Conservation (phyloP, 2,888 invertebrate genomes). For the Urechis unicinctus region DNA sequence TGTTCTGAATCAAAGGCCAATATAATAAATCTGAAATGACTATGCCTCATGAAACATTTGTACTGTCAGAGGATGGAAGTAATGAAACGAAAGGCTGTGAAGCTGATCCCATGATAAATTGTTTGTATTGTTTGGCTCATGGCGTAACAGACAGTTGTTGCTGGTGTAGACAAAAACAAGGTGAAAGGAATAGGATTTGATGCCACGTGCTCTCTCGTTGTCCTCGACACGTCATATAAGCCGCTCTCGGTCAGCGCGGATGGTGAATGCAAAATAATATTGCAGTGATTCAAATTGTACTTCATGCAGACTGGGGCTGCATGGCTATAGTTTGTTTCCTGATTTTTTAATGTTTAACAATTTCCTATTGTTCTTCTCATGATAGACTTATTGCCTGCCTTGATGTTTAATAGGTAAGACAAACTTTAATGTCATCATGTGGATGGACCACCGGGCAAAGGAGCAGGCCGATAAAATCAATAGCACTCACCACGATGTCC, state of each 20-base stretch:
- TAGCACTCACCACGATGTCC: slow-evolving; percentile 64
- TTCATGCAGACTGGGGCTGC: neutral
- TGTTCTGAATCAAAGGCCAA: too few species aligned
- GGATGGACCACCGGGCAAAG: slow-evolving; percentile 53
- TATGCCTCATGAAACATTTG: too few species aligned
- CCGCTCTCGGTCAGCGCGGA: slow-evolving; percentile 37
- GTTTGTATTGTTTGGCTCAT: slow-evolving; percentile 5
- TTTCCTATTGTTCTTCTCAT: too few species aligned
- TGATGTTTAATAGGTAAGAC: too few species aligned
- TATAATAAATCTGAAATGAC: too few species aligned
- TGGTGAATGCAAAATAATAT: slow-evolving; percentile 23
- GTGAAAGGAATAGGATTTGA: slow-evolving; percentile 94
- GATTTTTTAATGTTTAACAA: too few species aligned
- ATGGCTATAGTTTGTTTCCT: neutral
- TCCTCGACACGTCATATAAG: slow-evolving; percentile 62
- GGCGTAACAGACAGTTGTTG: slow-evolving; percentile 16
- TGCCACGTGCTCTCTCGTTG: slow-evolving; percentile 89
- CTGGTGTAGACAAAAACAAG: too few species aligned
- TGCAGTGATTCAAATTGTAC: neutral
- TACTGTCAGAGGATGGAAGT: too few species aligned
- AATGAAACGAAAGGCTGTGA: too few species aligned
- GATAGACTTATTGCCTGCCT: too few species aligned
- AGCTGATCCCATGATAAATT: neutral
- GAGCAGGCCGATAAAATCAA: slow-evolving; percentile 77
- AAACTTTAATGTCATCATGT: slow-evolving; percentile 53